phyloP scores from a whole-genome alignment of 1,140 invertebrate species.

The Lordiphosa collinella region DNA sequence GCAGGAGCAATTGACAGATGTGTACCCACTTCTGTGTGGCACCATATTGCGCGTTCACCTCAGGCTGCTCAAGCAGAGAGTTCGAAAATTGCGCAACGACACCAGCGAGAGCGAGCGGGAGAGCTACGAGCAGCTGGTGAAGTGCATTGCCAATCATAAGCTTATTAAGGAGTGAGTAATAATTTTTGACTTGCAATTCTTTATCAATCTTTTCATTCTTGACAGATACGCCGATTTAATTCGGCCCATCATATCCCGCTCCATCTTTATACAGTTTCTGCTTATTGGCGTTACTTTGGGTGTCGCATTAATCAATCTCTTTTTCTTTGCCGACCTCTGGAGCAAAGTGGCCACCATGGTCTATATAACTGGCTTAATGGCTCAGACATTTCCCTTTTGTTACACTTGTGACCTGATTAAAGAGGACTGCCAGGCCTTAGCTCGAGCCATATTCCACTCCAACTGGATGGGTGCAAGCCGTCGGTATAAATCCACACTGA shows the following conservation, averaged over 20 bases:
- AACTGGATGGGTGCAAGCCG: constrained; percentile 27
- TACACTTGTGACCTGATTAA: constrained; percentile 40
- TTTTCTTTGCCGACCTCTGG: constrained; percentile 35
- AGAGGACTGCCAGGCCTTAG: constrained; percentile 28
- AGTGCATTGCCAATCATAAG: constrained; percentile 43
- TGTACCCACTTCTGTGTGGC: constrained; percentile 24
- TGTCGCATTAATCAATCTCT: constrained; percentile 33
- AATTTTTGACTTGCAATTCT: too few relatives aligned
- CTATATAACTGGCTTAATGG: constrained; percentile 18
- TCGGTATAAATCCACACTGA: constrained; percentile 18
- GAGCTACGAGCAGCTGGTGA: constrained; percentile 20
- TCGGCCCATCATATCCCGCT: neutral
- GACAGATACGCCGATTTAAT: constrained; percentile 12
- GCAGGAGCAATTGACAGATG: constrained; percentile 19
- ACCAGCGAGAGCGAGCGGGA: constrained; percentile 11
- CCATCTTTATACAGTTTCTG: constrained; percentile 29
- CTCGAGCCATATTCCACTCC: constrained; percentile 31
- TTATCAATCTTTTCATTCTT: neutral
- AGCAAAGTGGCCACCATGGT: constrained; percentile 6
- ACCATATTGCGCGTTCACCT: constrained; percentile 27
- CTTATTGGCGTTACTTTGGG: constrained; percentile 24
- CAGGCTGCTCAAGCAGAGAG: constrained; percentile 6
- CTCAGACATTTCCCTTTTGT: constrained; percentile 49
- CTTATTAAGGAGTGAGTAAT: constrained; percentile 1
- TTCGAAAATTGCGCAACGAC: constrained; percentile 28